Conservation (phyloP, 2,797 vertebrate species). For the Alectoris magna region DNA sequence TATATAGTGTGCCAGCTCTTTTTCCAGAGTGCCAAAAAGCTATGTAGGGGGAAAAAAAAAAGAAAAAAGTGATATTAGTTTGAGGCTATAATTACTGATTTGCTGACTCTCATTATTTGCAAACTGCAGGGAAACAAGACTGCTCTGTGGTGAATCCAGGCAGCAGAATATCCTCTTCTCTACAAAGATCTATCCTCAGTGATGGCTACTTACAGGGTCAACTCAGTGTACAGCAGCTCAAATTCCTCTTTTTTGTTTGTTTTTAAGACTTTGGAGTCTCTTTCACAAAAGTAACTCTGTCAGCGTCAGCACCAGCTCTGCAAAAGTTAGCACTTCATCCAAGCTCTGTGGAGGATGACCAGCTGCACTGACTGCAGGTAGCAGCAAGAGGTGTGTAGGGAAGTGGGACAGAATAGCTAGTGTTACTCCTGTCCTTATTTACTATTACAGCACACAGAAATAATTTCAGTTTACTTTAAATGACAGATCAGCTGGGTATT, state of each 20-base stretch:
- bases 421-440: background rate
- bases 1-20: background rate
- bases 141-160: background rate
- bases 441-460: background rate
- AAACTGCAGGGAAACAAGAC: background rate
- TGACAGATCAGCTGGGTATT: background rate
- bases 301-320: background rate
- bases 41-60: background rate
- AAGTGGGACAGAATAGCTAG: background rate
- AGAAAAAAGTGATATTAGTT: background rate
- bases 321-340: background rate
- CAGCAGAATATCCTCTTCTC: background rate
- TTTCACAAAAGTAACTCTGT: background rate
- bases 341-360: background rate
- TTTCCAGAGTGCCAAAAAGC: background rate
- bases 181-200: background rate
- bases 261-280: background rate
- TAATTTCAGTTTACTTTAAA: background rate
- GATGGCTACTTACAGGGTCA: background rate
- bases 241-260: background rate
- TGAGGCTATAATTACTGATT: background rate
- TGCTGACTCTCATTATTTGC: constrained; percentile 5
- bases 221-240: background rate
- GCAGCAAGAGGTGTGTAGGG: background rate
- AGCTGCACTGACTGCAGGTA: background rate